Evolutionary conservation across 2,113 vertebrate species (phyloP), one percentile per base, ranked within the genome.

Genomic region (Silurus glanis): DNA sequence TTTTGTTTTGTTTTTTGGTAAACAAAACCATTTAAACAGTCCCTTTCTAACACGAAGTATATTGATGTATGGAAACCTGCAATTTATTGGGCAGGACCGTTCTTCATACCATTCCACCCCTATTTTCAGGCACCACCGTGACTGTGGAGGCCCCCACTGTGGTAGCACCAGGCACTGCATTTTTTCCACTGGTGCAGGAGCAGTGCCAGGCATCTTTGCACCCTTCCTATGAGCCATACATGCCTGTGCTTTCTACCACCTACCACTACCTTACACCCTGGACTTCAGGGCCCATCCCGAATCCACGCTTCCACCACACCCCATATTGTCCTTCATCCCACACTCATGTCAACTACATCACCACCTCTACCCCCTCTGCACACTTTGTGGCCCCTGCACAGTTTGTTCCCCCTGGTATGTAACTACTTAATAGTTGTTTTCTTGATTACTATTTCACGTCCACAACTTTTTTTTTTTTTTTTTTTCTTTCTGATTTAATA

Each of bases 131-230:
- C 91, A 87, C 92, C 83, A 86, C 95, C 67, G 87, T 94, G 71
- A 92, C 90, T 14, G 74, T 90, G 87, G 97, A 98, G 75, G 84
- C 93, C 88, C 58, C 92, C 82, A 83, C 93, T 82, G 6, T 95
- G 3, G 82, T 94, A 76, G 80, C 95, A 64, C 91, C 92, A 0
- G 94, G 94, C 90, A 82, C 94, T 0, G 90, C 96, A 0, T 96
- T 95, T 91, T 95, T 96, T 87, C 92, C 95, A n/a, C 88, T 97
- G 4, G 91, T 96, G 86, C 90, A 94, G 16, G 97, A 98, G 37
- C 95, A 95, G 58, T 95, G 92, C 69, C 96, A 95, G 6, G 86
- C 93, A 12, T 87, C 95, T 2, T 80, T 95, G 75, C 92, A 95
- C 47, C 92, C 94, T 19, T 28, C 87, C 1, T 98, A 97, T 83